Evolutionary conservation across 2,113 vertebrate genomes (phyloP), one percentile per base, ranked within the genome.

Genomic region (Redunca redunca): DNA sequence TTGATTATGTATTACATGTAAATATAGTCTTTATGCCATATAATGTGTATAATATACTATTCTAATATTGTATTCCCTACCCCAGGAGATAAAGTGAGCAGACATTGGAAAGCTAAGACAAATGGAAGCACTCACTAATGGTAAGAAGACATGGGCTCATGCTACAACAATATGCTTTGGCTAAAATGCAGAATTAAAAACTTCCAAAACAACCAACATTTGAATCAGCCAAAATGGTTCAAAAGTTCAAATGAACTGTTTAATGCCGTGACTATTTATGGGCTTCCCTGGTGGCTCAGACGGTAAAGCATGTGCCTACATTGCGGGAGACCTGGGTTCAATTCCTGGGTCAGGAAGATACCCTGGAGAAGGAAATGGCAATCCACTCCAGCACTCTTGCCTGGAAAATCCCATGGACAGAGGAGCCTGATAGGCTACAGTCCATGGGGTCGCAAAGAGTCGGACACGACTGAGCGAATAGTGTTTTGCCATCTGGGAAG

Each of bases 211-310:
- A 96, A 82, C n/a, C 19, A 95, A 90, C 23, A 89, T 92, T 74
- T 85, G 88, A 94, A 81, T 92, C 74, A 78, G 95, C 62, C 94
- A 81, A 95, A 94, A 82, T 78, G 43, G 52, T 85, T 97, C 52
- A 92, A 82, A 96, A 97, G 81, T 97, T 96, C 96, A 97, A 87
- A 91, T 60, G 87, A 93, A 85, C 60, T 62, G 25, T 94, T 95
- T 97, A 85, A 93, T 85, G 57, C 77, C 91, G 80, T 88, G 85
- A 89, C 91, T 97, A 90, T 95, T 94, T 97, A 95, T 93, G 94
- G 93, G 25, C 53, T 67, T 96, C 96, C 55, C 40, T 40, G 40
- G 40, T 40, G 40, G 40, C 40, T 40, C 40, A 40, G 40, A 40
- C 40, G 40, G 40, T 40, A 40, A 40, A 40, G 40, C 40, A 40